Conservation (phyloP, 2,888 invertebrate species). For the Stomorhina lunata region DNA sequence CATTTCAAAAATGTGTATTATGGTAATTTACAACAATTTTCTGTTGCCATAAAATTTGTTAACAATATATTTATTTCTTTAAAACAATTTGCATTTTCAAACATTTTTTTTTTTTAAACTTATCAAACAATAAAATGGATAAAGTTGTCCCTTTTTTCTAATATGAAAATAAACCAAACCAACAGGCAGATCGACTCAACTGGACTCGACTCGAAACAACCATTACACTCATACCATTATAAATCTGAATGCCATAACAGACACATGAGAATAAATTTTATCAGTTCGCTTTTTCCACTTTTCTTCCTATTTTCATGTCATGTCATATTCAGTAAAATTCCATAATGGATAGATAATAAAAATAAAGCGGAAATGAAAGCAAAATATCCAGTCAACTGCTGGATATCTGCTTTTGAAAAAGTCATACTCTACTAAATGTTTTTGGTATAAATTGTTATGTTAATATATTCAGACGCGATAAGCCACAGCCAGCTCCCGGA, state of each 20-base stretch:
- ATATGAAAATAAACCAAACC: not conserved
- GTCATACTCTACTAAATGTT: slow-evolving; percentile 42
- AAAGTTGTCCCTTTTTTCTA: slow-evolving; percentile 23
- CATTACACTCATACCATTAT: not conserved
- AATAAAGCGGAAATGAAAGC: not conserved
- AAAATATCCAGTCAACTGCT: slow-evolving; percentile 5
- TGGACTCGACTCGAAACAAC: not conserved
- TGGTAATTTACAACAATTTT: not conserved
- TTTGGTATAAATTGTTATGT: slow-evolving; percentile 61
- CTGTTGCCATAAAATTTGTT: slow-evolving; percentile 14
- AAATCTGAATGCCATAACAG: slow-evolving; percentile 42
- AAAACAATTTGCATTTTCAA: slow-evolving; percentile 58
- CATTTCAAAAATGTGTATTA: not conserved
- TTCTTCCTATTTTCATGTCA: not conserved
- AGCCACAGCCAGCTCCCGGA: slow-evolving; percentile 45
- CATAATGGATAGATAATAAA: not conserved
- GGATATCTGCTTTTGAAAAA: slow-evolving; percentile 43
- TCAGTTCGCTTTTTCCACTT: not conserved
- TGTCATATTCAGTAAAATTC: slow-evolving; percentile 41
- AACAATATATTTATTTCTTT: slow-evolving; percentile 39
- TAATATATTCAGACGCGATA: slow-evolving; percentile 62
- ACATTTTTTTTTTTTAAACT: slow-evolving; percentile 49
- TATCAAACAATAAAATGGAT: slow-evolving; percentile 50
- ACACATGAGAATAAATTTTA: slow-evolving; percentile 43
- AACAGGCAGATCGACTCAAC: not conserved